These are phyloP conservation scores for Drosophila melanosoma DNA, from an alignment of 2,888 invertebrate genomes.

Conservation along the genomic window DNA sequence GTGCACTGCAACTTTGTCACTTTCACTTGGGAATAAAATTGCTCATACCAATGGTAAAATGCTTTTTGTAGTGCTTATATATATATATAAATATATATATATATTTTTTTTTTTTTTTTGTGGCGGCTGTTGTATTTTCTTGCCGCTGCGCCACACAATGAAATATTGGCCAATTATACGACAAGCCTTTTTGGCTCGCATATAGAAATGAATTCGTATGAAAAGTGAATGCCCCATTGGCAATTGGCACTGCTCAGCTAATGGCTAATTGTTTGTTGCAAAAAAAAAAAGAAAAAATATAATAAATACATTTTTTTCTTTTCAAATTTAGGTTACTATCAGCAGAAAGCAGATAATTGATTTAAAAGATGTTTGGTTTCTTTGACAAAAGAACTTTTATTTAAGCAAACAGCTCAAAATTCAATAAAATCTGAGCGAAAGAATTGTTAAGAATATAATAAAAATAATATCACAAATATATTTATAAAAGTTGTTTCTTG, in stretches of 20 bases:
- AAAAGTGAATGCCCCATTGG: conserved; percentile 66
- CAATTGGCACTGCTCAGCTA: conserved; percentile 18
- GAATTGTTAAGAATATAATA: background rate
- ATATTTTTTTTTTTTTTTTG: conserved; percentile 4
- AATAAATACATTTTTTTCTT: background rate
- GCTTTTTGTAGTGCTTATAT: conserved; percentile 37
- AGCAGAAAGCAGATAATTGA: background rate
- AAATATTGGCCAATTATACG: conserved; percentile 68
- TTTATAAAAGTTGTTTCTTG: background rate
- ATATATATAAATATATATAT: background rate
- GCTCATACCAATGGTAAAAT: conserved; percentile 65
- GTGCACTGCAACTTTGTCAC: conserved; percentile 78
- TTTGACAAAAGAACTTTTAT: too few relatives aligned
- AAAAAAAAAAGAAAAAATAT: background rate
- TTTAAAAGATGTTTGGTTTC: background rate
- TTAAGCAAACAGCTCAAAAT: background rate
- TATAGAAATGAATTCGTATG: conserved; percentile 53
- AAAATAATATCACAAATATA: background rate
- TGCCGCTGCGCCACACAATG: conserved; percentile 52
- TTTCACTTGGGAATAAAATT: conserved; percentile 77
- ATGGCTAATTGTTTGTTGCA: conserved; percentile 17
- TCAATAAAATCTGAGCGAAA: background rate
- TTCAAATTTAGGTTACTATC: conserved; percentile 12
- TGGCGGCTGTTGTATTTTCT: conserved; percentile 32
- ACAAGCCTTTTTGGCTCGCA: conserved; percentile 45